Percentiles rank a stretch among this genome's conserved stretches.
These are phyloP conservation scores for Nemotelus nigrinus DNA, from an alignment of 2,888 invertebrate genomes.

Conservation along the genomic window DNA sequence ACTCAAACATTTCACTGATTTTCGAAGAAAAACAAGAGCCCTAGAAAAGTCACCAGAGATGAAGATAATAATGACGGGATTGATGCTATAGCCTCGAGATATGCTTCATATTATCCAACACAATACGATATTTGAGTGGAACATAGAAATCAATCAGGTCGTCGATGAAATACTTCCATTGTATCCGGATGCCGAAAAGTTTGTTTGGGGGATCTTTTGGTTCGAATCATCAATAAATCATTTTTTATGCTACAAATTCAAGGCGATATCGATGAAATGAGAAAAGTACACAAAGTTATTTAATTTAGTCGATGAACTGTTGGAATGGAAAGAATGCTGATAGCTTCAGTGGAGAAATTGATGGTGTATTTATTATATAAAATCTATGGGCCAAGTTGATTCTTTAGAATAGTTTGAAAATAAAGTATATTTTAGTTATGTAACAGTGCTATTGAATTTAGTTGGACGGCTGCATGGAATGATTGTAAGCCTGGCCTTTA, in stretches of 20 bases:
- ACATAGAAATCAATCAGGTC: conserved; percentile 9
- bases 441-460: too few relatives aligned
- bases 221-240: conserved; percentile 7
- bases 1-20: too few relatives aligned
- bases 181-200: background rate
- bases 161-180: background rate
- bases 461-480: too few relatives aligned
- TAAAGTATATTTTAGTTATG: too few relatives aligned
- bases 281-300: background rate
- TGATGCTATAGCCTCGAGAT: background rate
- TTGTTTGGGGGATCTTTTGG: background rate
- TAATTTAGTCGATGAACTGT: background rate
- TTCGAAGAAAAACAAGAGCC: background rate
- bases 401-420: too few relatives aligned
- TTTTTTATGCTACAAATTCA: background rate
- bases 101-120: too few relatives aligned
- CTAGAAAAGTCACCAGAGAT: background rate
- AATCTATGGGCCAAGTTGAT: too few relatives aligned
- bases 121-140: background rate
- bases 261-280: background rate
- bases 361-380: too few relatives aligned
- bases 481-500: too few relatives aligned
- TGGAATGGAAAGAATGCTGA: background rate
- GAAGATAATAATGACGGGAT: background rate
- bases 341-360: too few relatives aligned